Conservation (phyloP, 2,888 invertebrate species). For the Gisinianus flammeolus region DNA sequence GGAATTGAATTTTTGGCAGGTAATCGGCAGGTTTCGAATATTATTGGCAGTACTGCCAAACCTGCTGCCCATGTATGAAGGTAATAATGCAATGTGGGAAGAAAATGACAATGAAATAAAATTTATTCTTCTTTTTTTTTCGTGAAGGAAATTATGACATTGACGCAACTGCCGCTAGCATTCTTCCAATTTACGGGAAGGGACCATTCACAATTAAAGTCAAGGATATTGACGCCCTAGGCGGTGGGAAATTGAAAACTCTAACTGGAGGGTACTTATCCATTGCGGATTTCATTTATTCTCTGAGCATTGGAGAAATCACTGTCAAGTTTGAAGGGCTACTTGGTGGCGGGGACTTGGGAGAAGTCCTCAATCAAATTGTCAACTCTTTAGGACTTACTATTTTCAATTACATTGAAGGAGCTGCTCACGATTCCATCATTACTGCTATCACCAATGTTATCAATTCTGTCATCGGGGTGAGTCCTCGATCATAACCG, state of each 20-base stretch:
- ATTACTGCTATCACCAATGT: background rate
- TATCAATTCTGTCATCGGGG: constrained; percentile 26
- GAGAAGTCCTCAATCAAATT: constrained; percentile 38
- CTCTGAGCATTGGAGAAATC: background rate
- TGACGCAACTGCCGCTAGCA: background rate
- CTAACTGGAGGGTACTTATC: constrained; percentile 23
- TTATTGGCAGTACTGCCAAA: no score
- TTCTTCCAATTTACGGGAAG: constrained; percentile 32
- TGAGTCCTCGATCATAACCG: background rate
- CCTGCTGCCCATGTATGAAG: no score
- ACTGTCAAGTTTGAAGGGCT: constrained; percentile 30
- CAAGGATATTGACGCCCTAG: background rate
- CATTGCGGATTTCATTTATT: constrained; percentile 1
- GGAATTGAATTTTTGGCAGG: no score
- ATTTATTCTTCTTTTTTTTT: background rate
- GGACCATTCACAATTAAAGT: constrained; percentile 33
- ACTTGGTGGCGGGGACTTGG: constrained; percentile 31
- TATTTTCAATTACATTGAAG: constrained; percentile 29
- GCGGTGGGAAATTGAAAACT: constrained; percentile 19
- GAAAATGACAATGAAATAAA: background rate
- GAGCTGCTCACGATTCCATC: constrained; percentile 17
- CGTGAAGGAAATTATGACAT: constrained; percentile 33
- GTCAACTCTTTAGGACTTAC: constrained; percentile 19
- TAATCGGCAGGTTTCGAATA: no score
- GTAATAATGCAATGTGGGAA: no score